Base-by-base conservation (phyloP, 2,888 invertebrate genomes). In the Pedicia rivosa region DNA sequence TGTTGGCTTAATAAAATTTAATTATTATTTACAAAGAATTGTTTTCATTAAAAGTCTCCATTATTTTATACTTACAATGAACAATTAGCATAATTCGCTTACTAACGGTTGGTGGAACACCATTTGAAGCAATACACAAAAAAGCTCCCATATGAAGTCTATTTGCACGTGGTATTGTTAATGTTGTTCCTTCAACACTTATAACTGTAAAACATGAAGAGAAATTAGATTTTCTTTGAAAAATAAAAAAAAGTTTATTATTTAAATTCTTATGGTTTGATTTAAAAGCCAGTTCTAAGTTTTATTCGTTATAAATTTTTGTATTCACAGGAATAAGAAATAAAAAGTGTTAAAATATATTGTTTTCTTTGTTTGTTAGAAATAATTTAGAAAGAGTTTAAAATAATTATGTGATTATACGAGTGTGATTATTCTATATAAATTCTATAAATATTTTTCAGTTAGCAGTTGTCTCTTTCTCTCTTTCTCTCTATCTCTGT, bases 31-130 rank as follows among this genome's bases (percentile, higher is more conserved):
- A 24, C 8, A 24, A 4, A 8, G 24, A 24, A 28, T 17, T n/a
- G 8, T 16, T 3, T 12, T 27, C 3, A 13, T 13, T 8, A 5
- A 5, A 10, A 5, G 4, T 24, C 24, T 20, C 27, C 19, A 38
- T 26, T 33, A 32, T 35, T 33, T 37, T 35, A 35, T 49, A 70
- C 76, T 73, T 59, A 83, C 82, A 84, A 56, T 83, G 79, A 13
- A 83, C 80, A 37, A 80, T 79, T 36, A 88, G 72, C 65, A 79
- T 79, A 50, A 88, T 86, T 51, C 87, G 65, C 59, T 87, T 87
- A 70, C 86, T 86, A 47, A 87, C 82, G 22, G 84, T 79, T 2
- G 88, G 88, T 9, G 87, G 88, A 12, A 83, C 75, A 7, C 83
- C 83, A 51, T 84, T 84, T 26, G 79, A 78, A 2, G 83, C 83